Conservation (phyloP, 2,888 invertebrate genomes). For the Nomada flava region DNA sequence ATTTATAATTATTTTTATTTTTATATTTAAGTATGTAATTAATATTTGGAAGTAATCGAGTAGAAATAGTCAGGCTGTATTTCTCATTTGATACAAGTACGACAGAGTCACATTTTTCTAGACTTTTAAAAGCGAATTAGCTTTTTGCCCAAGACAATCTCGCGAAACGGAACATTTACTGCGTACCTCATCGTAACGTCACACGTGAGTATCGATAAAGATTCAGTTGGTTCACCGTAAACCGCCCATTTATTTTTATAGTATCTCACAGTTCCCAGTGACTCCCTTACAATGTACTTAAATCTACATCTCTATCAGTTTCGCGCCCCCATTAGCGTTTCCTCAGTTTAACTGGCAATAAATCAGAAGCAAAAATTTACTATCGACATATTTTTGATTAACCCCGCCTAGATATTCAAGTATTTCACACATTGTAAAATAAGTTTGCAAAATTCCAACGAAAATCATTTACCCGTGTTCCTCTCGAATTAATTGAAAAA, state of each 20-base stretch:
- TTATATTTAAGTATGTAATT: no score
- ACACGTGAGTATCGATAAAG: background rate
- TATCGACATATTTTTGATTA: no score
- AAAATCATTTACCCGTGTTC: no score
- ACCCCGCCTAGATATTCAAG: no score
- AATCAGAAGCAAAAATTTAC: no score
- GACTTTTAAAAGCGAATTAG: background rate
- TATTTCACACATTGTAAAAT: no score
- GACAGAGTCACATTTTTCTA: background rate
- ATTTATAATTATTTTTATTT: no score
- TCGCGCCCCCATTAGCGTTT: background rate
- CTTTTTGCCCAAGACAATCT: background rate
- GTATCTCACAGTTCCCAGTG: background rate
- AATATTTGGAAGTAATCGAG: no score
- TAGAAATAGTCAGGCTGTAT: background rate
- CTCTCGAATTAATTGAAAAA: no score
- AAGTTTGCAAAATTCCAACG: no score
- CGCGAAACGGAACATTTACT: background rate
- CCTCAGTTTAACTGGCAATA: no score
- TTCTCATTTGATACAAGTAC: background rate
- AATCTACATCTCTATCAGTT: background rate
- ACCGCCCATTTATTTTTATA: background rate
- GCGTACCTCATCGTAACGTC: slow-evolving; percentile 3
- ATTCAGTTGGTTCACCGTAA: background rate
- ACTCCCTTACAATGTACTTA: background rate